Evolutionary conservation across 2,113 vertebrate species (phyloP).

Genomic region (Prionailurus viverrinus): DNA sequence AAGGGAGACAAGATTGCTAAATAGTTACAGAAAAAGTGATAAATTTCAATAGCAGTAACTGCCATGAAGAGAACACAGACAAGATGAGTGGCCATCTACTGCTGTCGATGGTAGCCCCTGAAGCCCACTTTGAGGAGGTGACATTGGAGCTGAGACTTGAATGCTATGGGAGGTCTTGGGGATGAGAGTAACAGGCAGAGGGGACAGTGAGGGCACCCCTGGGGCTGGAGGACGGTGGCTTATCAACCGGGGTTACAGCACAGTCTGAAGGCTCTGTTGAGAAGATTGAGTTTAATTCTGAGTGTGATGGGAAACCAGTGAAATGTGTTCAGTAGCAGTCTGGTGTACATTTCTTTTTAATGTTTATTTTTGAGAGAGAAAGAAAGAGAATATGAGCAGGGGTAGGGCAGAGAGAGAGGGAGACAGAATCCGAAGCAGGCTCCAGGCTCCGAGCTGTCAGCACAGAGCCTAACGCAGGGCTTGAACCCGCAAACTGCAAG

Average conservation of each 20-base stretch:
- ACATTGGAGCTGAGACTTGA: background rate
- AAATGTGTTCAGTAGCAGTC: background rate
- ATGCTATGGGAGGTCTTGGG: too few species aligned
- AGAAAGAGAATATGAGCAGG: background rate
- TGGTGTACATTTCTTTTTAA: background rate
- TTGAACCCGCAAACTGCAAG: background rate
- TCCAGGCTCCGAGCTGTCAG: background rate
- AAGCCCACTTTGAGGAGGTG: background rate
- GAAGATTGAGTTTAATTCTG: background rate
- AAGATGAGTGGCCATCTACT: background rate
- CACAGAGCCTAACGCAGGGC: background rate
- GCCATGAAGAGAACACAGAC: background rate
- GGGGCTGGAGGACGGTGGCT: background rate
- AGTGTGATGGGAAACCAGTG: background rate
- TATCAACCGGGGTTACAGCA: background rate
- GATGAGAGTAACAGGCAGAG: background rate
- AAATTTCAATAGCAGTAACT: background rate
- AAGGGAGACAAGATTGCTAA: background rate
- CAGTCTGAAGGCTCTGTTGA: background rate
- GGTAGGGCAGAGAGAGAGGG: background rate
- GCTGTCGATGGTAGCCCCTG: accelerated
- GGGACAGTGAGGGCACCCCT: accelerated
- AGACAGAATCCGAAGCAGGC: background rate
- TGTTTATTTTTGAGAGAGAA: background rate
- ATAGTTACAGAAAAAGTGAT: background rate